Percentiles rank a stretch among this genome's conserved stretches.
Evolutionary conservation across 2,113 vertebrate genomes (phyloP).

Genomic region (Eublepharis macularius): DNA sequence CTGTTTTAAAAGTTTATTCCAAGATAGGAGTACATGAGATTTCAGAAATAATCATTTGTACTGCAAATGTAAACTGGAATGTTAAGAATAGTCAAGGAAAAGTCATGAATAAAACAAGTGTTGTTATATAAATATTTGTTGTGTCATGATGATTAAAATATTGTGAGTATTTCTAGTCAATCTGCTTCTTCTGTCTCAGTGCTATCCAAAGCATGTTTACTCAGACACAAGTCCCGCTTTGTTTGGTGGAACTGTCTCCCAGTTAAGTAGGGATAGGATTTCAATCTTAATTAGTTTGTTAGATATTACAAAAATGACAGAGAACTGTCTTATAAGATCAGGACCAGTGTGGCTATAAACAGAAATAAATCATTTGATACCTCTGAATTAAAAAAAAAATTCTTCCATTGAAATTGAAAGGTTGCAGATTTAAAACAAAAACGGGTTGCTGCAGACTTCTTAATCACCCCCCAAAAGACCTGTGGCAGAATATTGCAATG

Average conservation of each 20-base stretch:
- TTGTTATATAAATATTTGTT: background rate
- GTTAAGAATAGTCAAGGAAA: background rate
- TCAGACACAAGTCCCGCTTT: too few species aligned
- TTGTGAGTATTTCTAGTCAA: background rate
- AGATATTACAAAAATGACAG: background rate
- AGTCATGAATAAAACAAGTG: background rate
- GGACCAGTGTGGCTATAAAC: background rate
- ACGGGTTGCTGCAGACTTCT: background rate
- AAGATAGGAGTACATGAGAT: background rate
- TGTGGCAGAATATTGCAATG: background rate
- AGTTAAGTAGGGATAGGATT: too few species aligned
- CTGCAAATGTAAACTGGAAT: background rate
- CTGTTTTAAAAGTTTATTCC: background rate
- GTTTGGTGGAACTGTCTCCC: too few species aligned
- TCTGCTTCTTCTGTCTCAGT: too few species aligned
- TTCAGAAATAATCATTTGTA: background rate
- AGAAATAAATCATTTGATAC: background rate
- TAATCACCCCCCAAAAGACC: background rate
- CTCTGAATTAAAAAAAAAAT: background rate
- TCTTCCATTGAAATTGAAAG: background rate
- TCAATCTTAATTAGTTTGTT: background rate
- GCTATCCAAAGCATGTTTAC: too few species aligned
- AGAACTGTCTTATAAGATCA: background rate
- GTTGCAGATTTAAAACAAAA: background rate
- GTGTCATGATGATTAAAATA: background rate